These are phyloP conservation scores for Psittacula derbiana DNA, from an alignment of 2,797 vertebrate genomes.

Conservation along the genomic window DNA sequence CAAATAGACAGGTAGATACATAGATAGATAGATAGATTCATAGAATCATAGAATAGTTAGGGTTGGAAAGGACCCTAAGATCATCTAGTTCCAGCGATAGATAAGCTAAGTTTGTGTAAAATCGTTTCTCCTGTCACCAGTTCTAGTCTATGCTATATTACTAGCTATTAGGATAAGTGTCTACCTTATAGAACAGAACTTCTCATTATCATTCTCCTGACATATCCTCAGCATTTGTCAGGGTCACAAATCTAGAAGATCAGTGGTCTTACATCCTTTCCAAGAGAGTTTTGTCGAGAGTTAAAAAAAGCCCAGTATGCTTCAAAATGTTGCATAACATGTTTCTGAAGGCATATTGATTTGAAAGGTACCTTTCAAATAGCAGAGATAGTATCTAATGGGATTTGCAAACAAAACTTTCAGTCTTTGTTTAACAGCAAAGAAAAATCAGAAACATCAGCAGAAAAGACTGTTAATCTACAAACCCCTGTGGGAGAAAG, in stretches of 20 bases:
- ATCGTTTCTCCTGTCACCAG: not conserved
- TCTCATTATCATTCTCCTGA: not conserved
- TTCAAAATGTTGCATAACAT: not conserved
- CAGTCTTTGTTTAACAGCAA: not conserved
- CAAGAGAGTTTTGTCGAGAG: not conserved
- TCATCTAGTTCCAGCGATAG: too few species aligned
- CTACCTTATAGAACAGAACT: not conserved
- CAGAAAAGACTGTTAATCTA: not conserved
- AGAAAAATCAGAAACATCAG: not conserved
- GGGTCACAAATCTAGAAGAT: not conserved
- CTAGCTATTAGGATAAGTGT: not conserved
- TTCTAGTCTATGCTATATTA: not conserved
- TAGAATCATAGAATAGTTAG: too few species aligned
- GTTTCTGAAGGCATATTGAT: not conserved
- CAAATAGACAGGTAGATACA: not conserved
- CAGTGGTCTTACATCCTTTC: not conserved
- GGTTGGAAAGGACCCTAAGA: too few species aligned
- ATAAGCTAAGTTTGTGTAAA: not conserved
- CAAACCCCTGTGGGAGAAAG: not conserved
- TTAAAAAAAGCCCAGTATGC: not conserved
- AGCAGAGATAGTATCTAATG: not conserved
- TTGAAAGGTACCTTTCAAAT: not conserved
- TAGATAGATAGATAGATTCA: not conserved
- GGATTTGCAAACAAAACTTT: not conserved
- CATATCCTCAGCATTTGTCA: not conserved